phyloP scores from a whole-genome alignment of 2,113 vertebrate genomes.

The Onychostruthus taczanowskii region DNA sequence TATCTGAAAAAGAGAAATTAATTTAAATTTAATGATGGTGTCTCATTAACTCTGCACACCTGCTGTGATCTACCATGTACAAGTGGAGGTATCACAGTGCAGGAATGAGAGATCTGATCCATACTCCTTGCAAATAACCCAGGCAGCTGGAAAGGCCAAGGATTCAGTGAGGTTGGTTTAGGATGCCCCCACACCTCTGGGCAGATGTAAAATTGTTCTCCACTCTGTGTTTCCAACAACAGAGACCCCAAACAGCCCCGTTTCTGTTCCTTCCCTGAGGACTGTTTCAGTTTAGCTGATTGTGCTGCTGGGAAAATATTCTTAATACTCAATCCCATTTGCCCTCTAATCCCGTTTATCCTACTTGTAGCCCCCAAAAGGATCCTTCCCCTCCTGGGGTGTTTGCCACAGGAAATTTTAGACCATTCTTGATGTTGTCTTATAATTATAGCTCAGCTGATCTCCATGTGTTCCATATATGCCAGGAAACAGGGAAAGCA shows the following conservation, averaged over 20 bases:
- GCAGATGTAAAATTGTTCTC: background rate
- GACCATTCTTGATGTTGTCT: background rate
- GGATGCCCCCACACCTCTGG: background rate
- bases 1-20: background rate
- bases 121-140: background rate
- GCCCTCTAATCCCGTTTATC: background rate
- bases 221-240: background rate
- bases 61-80: accelerated
- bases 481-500: background rate
- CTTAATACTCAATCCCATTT: background rate
- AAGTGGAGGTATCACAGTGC: accelerated
- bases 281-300: background rate
- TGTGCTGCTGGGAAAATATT: background rate
- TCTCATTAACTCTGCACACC: background rate
- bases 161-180: background rate
- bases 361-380: background rate
- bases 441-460: background rate
- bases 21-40: background rate
- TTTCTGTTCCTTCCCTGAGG: background rate
- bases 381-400: background rate
- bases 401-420: background rate
- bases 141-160: background rate
- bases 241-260: background rate
- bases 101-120: background rate
- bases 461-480: background rate